Percentiles rank a stretch among this genome's conserved stretches.
Evolutionary conservation across 2,113 vertebrate genomes (phyloP).

Genomic region (Lagopus leucura): DNA sequence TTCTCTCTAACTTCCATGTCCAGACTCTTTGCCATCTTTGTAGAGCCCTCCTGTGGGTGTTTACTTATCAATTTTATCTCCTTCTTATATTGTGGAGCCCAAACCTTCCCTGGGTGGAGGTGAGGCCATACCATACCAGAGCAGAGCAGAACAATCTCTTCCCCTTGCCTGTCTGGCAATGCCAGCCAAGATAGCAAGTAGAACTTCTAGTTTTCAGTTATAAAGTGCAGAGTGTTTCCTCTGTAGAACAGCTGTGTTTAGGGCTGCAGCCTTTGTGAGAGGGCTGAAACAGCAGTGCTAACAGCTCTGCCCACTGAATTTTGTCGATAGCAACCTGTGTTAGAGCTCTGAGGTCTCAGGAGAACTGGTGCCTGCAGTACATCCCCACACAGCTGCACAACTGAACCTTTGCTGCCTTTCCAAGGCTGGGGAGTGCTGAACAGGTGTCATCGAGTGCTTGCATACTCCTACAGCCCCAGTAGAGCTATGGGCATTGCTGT

Average conservation of each 20-base stretch:
- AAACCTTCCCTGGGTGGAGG: not conserved
- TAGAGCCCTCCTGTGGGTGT: not conserved
- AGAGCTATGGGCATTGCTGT: not conserved
- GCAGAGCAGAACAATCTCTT: no score
- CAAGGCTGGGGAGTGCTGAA: not conserved
- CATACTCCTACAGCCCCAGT: not conserved
- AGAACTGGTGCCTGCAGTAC: no score
- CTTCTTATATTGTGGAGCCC: not conserved
- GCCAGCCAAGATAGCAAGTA: not conserved
- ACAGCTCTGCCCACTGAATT: not conserved
- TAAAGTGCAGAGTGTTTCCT: not conserved
- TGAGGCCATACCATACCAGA: not conserved
- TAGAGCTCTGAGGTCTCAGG: not conserved
- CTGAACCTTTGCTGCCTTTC: not conserved
- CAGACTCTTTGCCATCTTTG: not conserved
- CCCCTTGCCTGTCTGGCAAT: not conserved
- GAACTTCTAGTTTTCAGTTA: not conserved
- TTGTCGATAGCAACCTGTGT: not conserved
- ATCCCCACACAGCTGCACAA: not conserved
- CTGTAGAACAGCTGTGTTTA: not conserved
- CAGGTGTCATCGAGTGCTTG: rapidly evolving
- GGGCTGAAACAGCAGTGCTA: not conserved
- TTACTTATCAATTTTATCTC: not conserved
- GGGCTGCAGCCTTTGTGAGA: not conserved
- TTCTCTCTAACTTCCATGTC: not conserved